Base-by-base conservation (phyloP, 2,888 invertebrate species). In the Caradrina kadenii region DNA sequence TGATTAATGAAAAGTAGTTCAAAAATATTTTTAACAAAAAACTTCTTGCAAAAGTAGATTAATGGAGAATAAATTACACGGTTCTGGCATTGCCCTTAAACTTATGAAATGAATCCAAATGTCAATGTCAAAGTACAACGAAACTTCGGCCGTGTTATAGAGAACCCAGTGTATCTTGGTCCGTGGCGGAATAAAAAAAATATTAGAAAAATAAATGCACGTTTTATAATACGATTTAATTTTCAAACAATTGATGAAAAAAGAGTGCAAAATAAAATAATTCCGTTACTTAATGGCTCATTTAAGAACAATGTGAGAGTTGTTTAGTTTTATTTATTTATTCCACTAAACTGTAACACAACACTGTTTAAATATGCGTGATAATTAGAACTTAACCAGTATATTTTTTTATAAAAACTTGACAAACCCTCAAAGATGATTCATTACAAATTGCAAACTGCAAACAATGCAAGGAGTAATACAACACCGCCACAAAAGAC, bases 51-150 rank as follows among this genome's bases (percentile, higher is more conserved):
- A 60, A 74, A 69, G 74, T 72, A 65, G 60, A 83, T 70, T 84
- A 81, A 78, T 81, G 61, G 66, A 73, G 59, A 68, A 67, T 81
- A 84, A 81, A 82, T 82, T 78, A 60, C 55, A 69, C 22, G 26
- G 58, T 58, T 39, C 64, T 70, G 78, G 35, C 81, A 71, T 52
- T 71, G 79, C 67, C 84, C 81, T 83, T 78, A 83, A 71, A 75
- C 70, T 83, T 84, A 81, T 48, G 49, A 72, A 69, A 81, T 61
- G 2, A 58, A 66, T 21, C 21, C 8, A 78, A 81, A 84, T 82
- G 82, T 68, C 82, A 82, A 81, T 73, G 84, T 78, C 72, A 70
- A 69, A 69, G 53, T 48, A 70, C 55, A 53, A 63, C 35, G 21
- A 55, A 70, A 69, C 42, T 65, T 63, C 54, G 54, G 35, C 31